Base-by-base conservation (phyloP, 1,140 invertebrate genomes). In the Drosophila kohkoa region DNA sequence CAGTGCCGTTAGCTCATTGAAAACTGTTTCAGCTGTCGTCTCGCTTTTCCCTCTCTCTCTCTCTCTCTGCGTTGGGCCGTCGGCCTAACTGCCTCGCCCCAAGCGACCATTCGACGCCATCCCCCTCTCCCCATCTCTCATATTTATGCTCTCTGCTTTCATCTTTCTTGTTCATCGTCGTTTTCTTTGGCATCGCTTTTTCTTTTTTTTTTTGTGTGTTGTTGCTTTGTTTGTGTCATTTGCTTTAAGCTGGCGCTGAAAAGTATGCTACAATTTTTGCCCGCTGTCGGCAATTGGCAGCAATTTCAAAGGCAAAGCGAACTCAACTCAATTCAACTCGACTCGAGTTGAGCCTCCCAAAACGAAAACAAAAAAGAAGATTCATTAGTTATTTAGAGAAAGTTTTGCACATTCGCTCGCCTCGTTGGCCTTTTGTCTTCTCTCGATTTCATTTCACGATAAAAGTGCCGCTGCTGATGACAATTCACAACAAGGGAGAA, bases 381-480 rank as follows among this genome's bases (percentile, higher is more conserved):
- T 83, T 87, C 83, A 87, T 88, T 89, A 81, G 85, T 72, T 89
- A 89, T 88, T 88, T 78, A 83, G 80, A 75, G 72, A 75, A 70
- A 62, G 25, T 70, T 70, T 69, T 57, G 16, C 11, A 30, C 65
- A 54, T 69, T 60, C 57, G 32, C 25, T 13, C 13, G 54, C 48
- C 30, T 38, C 48, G 20, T 62, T 57, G 41, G n/a, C 57, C 65
- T 38, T 67, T 70, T 74, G 20, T 54, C 57, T 55, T 54, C 38
- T 30, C 10, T 15, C 45, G 30, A 45, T 49, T 57, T 20, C 57
- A 54, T 35, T 59, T 60, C 15, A 43, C 46, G 58, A 64, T 71
- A 64, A 57, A 67, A 16, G 13, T 45, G 35, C 25, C 43, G 48
- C 25, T 32, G 38, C 35, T 71, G 67, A 52, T 68, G 64, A 73